These are phyloP conservation scores for Hemibagrus guttatus DNA, from an alignment of 2,797 vertebrate genomes.

Conservation along the genomic window DNA sequence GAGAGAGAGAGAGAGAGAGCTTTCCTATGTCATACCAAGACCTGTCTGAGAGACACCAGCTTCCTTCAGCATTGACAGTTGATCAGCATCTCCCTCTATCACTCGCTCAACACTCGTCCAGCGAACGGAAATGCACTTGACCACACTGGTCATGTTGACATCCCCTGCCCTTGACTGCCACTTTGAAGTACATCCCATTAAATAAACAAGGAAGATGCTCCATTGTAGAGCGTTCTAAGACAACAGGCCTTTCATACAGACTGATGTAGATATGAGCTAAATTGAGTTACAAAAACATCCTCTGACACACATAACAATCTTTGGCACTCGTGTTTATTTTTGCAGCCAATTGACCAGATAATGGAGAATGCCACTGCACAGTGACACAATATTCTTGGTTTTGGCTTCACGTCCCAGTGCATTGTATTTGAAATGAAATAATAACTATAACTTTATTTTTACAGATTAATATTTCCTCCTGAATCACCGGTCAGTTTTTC, in stretches of 20 bases:
- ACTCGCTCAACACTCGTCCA: constrained; percentile 40
- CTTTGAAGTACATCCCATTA: constrained; percentile 38
- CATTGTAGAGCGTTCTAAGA: constrained; percentile 6
- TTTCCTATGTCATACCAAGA: constrained; percentile 49
- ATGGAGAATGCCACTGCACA: background rate
- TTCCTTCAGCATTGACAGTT: constrained; percentile 51
- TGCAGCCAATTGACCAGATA: constrained; percentile 7
- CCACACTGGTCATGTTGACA: constrained; percentile 47
- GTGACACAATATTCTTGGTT: background rate
- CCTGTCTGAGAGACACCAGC: constrained; percentile 35
- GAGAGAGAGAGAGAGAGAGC: constrained; percentile 25
- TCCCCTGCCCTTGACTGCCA: constrained; percentile 28
- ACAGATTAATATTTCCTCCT: background rate
- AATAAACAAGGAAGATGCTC: constrained; percentile 39
- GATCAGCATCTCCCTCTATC: constrained; percentile 50
- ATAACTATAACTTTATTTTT: background rate
- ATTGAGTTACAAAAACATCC: constrained; percentile 22
- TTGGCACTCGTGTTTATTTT: background rate
- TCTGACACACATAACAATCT: constrained; percentile 16
- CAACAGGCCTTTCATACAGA: constrained; percentile 14
- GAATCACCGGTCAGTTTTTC: background rate
- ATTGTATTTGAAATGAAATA: background rate
- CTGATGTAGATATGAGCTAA: constrained; percentile 24
- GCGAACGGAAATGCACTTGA: constrained; percentile 43
- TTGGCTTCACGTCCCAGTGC: background rate